Conservation (phyloP, 2,888 invertebrate genomes). For the Nymphalis urticae region DNA sequence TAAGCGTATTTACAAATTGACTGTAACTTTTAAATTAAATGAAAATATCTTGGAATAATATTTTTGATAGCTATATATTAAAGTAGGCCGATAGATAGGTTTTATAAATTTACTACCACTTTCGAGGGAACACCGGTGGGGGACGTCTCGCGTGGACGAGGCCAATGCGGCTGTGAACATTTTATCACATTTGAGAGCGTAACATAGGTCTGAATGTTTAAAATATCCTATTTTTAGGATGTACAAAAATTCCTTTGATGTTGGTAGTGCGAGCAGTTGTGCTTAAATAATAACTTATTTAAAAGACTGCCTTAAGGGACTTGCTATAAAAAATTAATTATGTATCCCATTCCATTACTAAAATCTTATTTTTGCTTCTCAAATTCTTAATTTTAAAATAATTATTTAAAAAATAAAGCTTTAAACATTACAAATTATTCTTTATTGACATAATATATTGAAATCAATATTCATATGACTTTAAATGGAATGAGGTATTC, state of each 20-base stretch:
- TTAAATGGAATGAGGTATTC: no score
- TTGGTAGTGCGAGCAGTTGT: neutral
- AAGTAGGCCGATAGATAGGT: neutral
- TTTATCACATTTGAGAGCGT: conserved; percentile 20
- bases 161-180: conserved; percentile 15
- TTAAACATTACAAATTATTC: neutral
- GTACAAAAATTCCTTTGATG: neutral
- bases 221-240: conserved; percentile 6
- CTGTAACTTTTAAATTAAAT: neutral
- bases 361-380: neutral
- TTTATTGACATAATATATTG: no score
- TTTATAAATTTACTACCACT: neutral
- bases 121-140: neutral
- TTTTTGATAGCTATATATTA: conserved; percentile 7
- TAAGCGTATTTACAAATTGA: no score
- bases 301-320: conserved; percentile 3
- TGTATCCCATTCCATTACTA: neutral
- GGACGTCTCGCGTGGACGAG: neutral
- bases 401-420: neutral
- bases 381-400: neutral
- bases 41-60: neutral
- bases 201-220: conserved; percentile 1
- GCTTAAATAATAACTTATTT: neutral
- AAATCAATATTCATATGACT: no score
- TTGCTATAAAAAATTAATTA: neutral